These are phyloP conservation scores for Ptycholaimellus sp. DNA, from an alignment of 2,888 invertebrate genomes.

Conservation along the genomic window DNA sequence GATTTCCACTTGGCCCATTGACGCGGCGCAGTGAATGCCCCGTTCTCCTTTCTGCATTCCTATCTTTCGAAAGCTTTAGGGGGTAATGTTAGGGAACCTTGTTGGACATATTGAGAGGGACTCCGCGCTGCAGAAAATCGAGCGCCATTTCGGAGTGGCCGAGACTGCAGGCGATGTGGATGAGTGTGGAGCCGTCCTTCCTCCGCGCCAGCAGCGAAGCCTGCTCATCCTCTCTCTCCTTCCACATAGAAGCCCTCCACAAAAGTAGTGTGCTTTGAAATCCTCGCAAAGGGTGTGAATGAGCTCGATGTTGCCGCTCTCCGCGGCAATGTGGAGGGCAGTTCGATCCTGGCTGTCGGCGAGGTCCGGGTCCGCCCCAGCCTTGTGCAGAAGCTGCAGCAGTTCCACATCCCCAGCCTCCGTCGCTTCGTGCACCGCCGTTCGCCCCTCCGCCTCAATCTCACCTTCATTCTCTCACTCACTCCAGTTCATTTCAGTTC, in stretches of 20 bases:
- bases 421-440: constrained; percentile 77
- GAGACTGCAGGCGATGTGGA: constrained; percentile 86
- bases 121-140: constrained; percentile 89
- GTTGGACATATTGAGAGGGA: constrained; percentile 96
- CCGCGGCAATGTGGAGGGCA: constrained; percentile 88
- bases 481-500: not conserved
- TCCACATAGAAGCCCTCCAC: too few relatives aligned
- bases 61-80: too few relatives aligned
- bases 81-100: too few relatives aligned
- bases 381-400: constrained; percentile 79
- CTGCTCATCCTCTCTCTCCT: too few relatives aligned
- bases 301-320: constrained; percentile 76
- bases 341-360: constrained; percentile 77
- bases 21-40: constrained; percentile 88
- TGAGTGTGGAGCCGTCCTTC: constrained; percentile 70
- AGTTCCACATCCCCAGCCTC: constrained; percentile 79
- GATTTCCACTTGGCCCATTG: too few relatives aligned
- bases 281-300: constrained; percentile 89
- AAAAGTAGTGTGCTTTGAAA: too few relatives aligned
- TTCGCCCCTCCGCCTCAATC: constrained; percentile 55
- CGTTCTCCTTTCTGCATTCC: constrained; percentile 84
- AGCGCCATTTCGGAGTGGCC: constrained; percentile 94
- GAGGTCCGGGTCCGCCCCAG: constrained; percentile 74
- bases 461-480: too few relatives aligned
- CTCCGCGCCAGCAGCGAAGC: constrained; percentile 12